Conservation (phyloP, 2,888 invertebrate species). For the Hoplodrina ambigua region DNA sequence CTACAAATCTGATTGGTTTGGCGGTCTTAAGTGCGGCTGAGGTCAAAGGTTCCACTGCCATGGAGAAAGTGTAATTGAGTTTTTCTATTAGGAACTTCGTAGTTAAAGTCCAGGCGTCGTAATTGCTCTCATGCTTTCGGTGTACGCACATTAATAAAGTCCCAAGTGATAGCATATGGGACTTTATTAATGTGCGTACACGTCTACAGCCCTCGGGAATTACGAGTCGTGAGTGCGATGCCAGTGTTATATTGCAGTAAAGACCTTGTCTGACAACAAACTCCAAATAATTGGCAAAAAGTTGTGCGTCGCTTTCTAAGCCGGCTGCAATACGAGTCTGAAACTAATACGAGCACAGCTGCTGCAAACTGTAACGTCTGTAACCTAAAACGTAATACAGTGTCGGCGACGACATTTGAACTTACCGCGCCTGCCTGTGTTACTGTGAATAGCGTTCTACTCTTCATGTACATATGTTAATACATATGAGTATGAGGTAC, state of each 20-base stretch:
- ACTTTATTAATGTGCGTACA: slow-evolving; percentile 45
- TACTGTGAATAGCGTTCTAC: slow-evolving; percentile 19
- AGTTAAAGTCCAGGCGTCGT: slow-evolving; percentile 30
- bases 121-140: slow-evolving; percentile 26
- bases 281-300: slow-evolving; percentile 43
- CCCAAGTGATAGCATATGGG: slow-evolving; percentile 11
- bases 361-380: slow-evolving; percentile 50
- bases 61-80: slow-evolving; percentile 43
- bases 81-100: slow-evolving; percentile 47
- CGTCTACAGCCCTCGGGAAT: slow-evolving; percentile 10
- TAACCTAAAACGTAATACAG: slow-evolving; percentile 54
- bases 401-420: slow-evolving; percentile 40
- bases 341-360: slow-evolving; percentile 65
- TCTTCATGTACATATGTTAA: not conserved
- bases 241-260: slow-evolving; percentile 7
- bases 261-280: slow-evolving; percentile 20
- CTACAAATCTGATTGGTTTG: slow-evolving; percentile 43
- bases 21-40: slow-evolving; percentile 23
- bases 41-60: slow-evolving; percentile 32
- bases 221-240: slow-evolving; percentile 19
- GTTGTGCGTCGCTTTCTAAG: slow-evolving; percentile 43
- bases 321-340: slow-evolving; percentile 53
- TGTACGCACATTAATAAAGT: slow-evolving; percentile 42
- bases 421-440: slow-evolving; percentile 21
- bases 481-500: not conserved